These are phyloP conservation scores for Polyodon spathula DNA, from an alignment of 2,113 vertebrate species.

Conservation along the genomic window DNA sequence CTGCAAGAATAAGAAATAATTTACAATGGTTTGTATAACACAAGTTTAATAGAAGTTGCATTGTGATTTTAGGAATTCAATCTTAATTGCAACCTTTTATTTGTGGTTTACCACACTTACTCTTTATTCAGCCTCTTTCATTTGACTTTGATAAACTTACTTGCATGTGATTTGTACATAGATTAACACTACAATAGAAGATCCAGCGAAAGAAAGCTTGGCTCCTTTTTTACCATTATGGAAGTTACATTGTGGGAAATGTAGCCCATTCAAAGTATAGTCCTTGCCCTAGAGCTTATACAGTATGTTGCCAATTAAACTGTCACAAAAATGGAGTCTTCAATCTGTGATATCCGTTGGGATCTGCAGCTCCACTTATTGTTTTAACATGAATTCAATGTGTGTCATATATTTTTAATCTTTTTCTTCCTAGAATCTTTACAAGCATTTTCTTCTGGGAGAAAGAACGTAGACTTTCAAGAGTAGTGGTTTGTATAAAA, in stretches of 20 bases:
- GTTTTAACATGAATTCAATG: conserved; percentile 56
- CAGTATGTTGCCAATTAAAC: conserved; percentile 54
- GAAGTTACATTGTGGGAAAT: conserved; percentile 19
- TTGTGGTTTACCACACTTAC: conserved; percentile 52
- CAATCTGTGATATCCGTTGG: conserved; percentile 38
- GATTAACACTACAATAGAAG: conserved; percentile 55
- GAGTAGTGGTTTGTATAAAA: conserved; percentile 43
- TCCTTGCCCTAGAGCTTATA: conserved; percentile 34
- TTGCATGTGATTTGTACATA: conserved; percentile 52
- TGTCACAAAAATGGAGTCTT: conserved; percentile 39
- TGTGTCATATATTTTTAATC: conserved; percentile 54
- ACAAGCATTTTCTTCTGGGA: conserved; percentile 32
- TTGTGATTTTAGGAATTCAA: conserved; percentile 53
- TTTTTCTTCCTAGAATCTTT: conserved; percentile 38
- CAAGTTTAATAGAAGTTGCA: conserved; percentile 46
- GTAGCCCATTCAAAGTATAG: too few relatives aligned
- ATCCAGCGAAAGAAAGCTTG: conserved; percentile 36
- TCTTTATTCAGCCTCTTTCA: conserved; percentile 60
- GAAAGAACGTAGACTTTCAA: conserved; percentile 22
- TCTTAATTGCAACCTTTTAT: conserved; percentile 53
- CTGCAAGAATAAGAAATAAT: too few relatives aligned
- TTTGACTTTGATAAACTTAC: conserved; percentile 59
- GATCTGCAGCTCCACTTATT: conserved; percentile 43
- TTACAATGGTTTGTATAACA: conserved; percentile 61
- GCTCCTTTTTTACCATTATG: conserved; percentile 24